phyloP scores from a whole-genome alignment of 1,140 invertebrate species.

The Zaprionus vittiger region DNA sequence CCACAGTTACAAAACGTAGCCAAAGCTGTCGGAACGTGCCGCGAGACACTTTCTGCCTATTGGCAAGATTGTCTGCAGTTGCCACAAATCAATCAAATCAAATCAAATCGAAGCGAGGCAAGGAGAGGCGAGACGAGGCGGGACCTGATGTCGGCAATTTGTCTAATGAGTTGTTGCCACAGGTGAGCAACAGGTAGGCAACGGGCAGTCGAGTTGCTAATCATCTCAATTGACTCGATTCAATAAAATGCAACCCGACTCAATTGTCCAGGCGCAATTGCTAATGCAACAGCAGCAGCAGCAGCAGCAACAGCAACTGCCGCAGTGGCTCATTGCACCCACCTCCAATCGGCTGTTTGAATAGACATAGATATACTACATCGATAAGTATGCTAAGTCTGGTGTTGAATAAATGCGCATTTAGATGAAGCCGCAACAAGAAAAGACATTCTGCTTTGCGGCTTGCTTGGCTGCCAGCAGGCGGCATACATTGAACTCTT shows the following conservation, averaged over 20 bases:
- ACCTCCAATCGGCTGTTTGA: slow-evolving; percentile 52
- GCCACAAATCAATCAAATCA: slow-evolving; percentile 77
- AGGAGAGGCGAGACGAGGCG: background rate
- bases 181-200: slow-evolving; percentile 58
- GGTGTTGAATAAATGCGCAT: slow-evolving; percentile 65
- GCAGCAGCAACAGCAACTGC: background rate
- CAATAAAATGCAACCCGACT: slow-evolving; percentile 51
- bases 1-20: slow-evolving; percentile 58
- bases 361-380: slow-evolving; percentile 39
- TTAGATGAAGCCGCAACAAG: slow-evolving; percentile 61
- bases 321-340: slow-evolving; percentile 57
- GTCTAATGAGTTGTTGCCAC: slow-evolving; percentile 83
- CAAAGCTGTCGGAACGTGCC: slow-evolving; percentile 22
- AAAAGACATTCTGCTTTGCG: slow-evolving; percentile 31
- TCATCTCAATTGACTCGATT: slow-evolving; percentile 51
- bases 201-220: slow-evolving; percentile 69
- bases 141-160: slow-evolving; percentile 59
- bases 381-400: slow-evolving; percentile 20
- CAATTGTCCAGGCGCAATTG: slow-evolving; percentile 65
- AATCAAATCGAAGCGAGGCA: background rate
- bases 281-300: slow-evolving; percentile 38
- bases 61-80: slow-evolving; percentile 56
- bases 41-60: slow-evolving; percentile 50
- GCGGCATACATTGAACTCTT: slow-evolving; percentile 73
- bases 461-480: slow-evolving; percentile 28